Evolutionary conservation across 2,113 vertebrate species (phyloP).

Genomic region (Micromys minutus): DNA sequence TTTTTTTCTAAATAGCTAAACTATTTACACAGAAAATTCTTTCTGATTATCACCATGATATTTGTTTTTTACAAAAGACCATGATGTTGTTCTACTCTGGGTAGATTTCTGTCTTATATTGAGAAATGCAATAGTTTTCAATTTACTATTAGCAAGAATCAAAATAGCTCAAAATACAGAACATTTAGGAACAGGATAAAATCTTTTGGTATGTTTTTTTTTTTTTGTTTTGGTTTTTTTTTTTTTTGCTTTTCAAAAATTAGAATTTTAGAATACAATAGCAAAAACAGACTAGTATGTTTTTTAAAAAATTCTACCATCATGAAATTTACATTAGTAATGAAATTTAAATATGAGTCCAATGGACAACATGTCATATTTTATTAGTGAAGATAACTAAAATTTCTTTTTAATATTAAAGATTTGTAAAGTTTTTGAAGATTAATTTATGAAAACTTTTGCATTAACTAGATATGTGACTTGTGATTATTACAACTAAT

Average conservation of each 20-base stretch:
- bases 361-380: neutral
- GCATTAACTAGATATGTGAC: neutral
- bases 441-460: neutral
- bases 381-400: neutral
- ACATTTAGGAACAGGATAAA: neutral
- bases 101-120: conserved; percentile 79
- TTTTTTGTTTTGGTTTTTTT: too few relatives aligned
- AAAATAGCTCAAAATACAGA: conserved; percentile 77
- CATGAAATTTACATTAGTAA: neutral
- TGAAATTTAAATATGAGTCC: neutral
- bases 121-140: conserved; percentile 76
- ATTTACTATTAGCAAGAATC: conserved; percentile 77
- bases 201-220: conserved; percentile 25
- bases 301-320: neutral
- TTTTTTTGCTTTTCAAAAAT: conserved; percentile 28
- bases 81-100: conserved; percentile 53
- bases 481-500: neutral
- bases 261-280: neutral
- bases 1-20: too few relatives aligned
- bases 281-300: neutral
- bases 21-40: neutral
- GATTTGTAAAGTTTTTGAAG: neutral
- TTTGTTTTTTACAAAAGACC: neutral
- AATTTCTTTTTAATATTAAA: conserved; percentile 31
- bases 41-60: neutral